phyloP scores from a whole-genome alignment of 2,888 invertebrate genomes.

The Ectemnius cavifrons region DNA sequence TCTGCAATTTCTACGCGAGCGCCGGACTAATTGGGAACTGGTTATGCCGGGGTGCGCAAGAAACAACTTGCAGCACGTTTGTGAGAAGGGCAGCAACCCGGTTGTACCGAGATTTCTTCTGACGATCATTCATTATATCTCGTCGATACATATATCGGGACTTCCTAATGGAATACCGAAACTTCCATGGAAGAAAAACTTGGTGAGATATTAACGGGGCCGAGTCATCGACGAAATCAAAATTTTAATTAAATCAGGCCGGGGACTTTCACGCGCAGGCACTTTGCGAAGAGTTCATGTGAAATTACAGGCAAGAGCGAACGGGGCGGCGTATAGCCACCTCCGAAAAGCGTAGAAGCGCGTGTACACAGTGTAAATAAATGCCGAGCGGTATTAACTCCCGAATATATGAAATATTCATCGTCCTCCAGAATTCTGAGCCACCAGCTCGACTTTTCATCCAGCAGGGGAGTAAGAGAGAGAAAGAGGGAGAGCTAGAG shows the following conservation, averaged over 20 bases:
- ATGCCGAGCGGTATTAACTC: conserved; percentile 24
- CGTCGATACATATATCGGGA: too few relatives aligned
- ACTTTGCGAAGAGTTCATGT: background rate
- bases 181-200: too few relatives aligned
- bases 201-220: background rate
- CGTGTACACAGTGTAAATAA: conserved; percentile 22
- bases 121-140: too few relatives aligned
- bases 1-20: conserved; percentile 8
- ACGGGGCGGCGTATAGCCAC: conserved; percentile 18
- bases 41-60: background rate
- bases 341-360: background rate
- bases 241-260: background rate
- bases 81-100: background rate
- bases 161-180: too few relatives aligned
- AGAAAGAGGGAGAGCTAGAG: too few relatives aligned
- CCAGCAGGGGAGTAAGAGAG: background rate
- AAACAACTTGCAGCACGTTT: background rate
- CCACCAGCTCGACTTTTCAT: conserved; percentile 52
- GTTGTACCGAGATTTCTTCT: background rate
- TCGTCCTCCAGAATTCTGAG: conserved; percentile 32
- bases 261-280: background rate
- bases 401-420: conserved; percentile 50
- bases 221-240: background rate
- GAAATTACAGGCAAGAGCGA: conserved; percentile 34
- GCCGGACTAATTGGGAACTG: conserved; percentile 12